Evolutionary conservation across 23 tunicate genomes (phyloP), one percentile per base, ranked within the genome.

Genomic region (Trididemnum miniatum): DNA sequence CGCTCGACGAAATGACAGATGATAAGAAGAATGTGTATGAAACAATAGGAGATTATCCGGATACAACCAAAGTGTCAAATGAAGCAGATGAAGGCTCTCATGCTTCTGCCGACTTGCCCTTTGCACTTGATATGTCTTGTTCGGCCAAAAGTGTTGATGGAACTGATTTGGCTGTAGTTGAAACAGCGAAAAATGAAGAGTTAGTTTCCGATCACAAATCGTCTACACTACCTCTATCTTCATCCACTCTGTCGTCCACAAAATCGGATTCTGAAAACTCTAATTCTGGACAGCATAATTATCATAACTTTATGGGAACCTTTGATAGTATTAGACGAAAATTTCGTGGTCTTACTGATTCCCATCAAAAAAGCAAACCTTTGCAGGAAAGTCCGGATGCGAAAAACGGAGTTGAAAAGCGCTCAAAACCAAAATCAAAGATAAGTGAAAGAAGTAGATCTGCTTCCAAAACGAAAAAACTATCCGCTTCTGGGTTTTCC

Each of bases 291-390:
- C 87, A 59, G n/a, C 74, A 59, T 69, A 72, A 72, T 63, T 84
- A 80, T 72, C 65, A 90, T 49, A 83, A 85, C 78, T 62, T 90
- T 25, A 90, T 90, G 80, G 96, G 86, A 36, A 90, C 96, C 20
- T 90, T 90, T 65, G 96, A 89, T 30, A 90, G 96, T 76, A 85
- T 90, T 4, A 77, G 90, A 9, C 57, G 83, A 52, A 80, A 80
- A 52, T 85, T 90, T 52, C 60, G 76, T 26, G 89, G 89, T 1
- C 80, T 85, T 7, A 74, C 86, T 1, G 96, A 90, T 29, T 74
- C 78, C 31, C 85, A 80, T 51, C 81, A 82, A 35, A 78, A 75
- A 66, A 77, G 77, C 49, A 79, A 66, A 31, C 50, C 64, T 1
- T 59, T 50, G 32, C 32, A 35, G 9, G 57, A 79, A 26, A 52